Percentiles rank a stretch among this genome's conserved stretches.
Evolutionary conservation across 2,113 vertebrate genomes (phyloP).

Genomic region (Ciconia stormi): DNA sequence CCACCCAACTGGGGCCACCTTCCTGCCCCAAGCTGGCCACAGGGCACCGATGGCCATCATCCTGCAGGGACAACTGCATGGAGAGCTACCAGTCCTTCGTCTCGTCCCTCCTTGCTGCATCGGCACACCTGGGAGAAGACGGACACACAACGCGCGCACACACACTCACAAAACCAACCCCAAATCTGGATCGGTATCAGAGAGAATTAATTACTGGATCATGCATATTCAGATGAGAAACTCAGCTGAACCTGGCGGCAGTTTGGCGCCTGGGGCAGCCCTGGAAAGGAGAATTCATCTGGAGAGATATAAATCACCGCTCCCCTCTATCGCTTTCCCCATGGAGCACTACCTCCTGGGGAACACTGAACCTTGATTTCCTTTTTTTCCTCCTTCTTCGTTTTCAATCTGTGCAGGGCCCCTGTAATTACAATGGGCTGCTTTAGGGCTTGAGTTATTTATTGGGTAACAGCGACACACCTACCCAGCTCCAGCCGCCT

Average conservation of each 20-base stretch:
- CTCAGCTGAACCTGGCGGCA: constrained; percentile 58
- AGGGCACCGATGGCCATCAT: fast-evolving
- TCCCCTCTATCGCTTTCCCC: constrained; percentile 13
- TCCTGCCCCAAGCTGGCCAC: background rate
- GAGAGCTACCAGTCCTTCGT: background rate
- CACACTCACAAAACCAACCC: constrained; percentile 29
- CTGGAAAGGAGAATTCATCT: constrained; percentile 48
- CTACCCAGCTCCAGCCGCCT: constrained; percentile 10
- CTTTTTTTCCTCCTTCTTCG: constrained; percentile 9
- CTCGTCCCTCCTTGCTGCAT: background rate
- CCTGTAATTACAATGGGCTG: constrained; percentile 60
- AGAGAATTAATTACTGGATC: constrained; percentile 68
- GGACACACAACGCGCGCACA: background rate
- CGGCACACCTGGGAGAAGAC: constrained; percentile 30
- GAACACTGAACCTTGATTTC: constrained; percentile 55
- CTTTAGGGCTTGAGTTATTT: constrained; percentile 58
- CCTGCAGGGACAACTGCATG: background rate
- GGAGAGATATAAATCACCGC: constrained; percentile 47
- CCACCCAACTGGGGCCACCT: background rate
- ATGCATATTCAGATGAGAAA: constrained; percentile 65
- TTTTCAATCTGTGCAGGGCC: constrained; percentile 56
- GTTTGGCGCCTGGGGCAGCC: constrained; percentile 15
- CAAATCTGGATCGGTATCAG: constrained; percentile 62
- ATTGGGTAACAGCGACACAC: constrained; percentile 62
- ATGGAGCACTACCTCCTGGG: constrained; percentile 26